A percentile compares a stretch with the other conserved stretches of the same genome.
These are phyloP conservation scores for Rhabdomys pumilio DNA, from an alignment of 2,797 vertebrate species.

Conservation along the genomic window DNA sequence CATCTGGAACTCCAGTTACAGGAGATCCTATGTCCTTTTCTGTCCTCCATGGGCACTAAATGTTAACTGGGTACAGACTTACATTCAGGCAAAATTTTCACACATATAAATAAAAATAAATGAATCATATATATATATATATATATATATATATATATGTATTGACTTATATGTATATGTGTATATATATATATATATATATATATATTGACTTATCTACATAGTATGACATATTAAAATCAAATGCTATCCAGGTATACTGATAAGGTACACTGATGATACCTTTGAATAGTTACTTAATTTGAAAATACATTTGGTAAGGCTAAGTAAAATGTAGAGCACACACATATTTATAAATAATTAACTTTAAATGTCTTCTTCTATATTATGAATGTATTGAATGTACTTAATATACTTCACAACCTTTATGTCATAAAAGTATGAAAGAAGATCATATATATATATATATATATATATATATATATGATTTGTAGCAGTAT, in stretches of 20 bases:
- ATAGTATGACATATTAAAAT: not conserved
- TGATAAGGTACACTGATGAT: not conserved
- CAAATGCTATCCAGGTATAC: not conserved
- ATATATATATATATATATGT: too few relatives aligned
- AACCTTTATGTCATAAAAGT: not conserved
- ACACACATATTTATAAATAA: not conserved
- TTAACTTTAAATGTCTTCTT: not conserved
- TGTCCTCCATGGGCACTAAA: not conserved
- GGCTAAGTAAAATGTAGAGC: constrained; percentile 15
- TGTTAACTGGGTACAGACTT: not conserved
- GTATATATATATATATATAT: too few relatives aligned
- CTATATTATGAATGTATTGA: not conserved
- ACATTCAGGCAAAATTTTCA: not conserved
- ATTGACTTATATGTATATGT: too few relatives aligned
- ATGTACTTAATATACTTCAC: not conserved
- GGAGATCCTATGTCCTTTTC: not conserved
- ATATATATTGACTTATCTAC: not conserved
- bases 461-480: too few relatives aligned
- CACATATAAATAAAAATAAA: not conserved
- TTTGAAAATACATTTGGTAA: constrained; percentile 23
- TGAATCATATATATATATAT: not conserved
- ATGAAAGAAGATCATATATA: not conserved
- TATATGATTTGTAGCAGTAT: not conserved
- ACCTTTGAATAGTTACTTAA: constrained; percentile 43
- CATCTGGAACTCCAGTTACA: not conserved